Evolutionary conservation across 2,113 vertebrate species (phyloP).

Genomic region (Hippolais icterina): DNA sequence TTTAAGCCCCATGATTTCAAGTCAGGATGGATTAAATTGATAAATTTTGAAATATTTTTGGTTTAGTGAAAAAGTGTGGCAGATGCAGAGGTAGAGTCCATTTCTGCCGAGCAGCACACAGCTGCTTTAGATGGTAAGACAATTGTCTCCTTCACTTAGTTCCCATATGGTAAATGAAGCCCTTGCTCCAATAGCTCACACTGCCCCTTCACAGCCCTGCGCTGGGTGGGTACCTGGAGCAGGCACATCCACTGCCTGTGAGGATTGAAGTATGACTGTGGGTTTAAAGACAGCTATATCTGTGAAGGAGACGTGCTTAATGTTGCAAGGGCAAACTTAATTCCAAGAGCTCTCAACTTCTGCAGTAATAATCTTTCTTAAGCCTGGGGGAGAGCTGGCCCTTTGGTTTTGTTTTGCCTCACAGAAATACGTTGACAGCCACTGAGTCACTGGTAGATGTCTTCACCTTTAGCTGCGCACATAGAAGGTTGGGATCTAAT

Average conservation of each 20-base stretch:
- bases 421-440: neutral
- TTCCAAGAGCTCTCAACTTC: neutral
- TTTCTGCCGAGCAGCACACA: neutral
- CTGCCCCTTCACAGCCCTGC: fast-evolving
- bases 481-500: neutral
- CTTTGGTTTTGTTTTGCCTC: neutral
- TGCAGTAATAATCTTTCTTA: neutral
- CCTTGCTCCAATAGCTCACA: fast-evolving
- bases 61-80: neutral
- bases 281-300: neutral
- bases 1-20: neutral
- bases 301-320: neutral
- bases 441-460: neutral
- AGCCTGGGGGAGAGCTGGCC: neutral
- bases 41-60: neutral
- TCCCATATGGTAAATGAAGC: fast-evolving
- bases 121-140: neutral
- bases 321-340: neutral
- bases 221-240: fast-evolving
- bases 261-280: neutral
- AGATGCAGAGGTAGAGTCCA: neutral
- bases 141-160: fast-evolving
- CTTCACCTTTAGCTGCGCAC: neutral
- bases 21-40: neutral
- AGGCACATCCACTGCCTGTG: fast-evolving